Base-by-base conservation (phyloP, 2,888 invertebrate species). In the Notocelia uddmanniana region DNA sequence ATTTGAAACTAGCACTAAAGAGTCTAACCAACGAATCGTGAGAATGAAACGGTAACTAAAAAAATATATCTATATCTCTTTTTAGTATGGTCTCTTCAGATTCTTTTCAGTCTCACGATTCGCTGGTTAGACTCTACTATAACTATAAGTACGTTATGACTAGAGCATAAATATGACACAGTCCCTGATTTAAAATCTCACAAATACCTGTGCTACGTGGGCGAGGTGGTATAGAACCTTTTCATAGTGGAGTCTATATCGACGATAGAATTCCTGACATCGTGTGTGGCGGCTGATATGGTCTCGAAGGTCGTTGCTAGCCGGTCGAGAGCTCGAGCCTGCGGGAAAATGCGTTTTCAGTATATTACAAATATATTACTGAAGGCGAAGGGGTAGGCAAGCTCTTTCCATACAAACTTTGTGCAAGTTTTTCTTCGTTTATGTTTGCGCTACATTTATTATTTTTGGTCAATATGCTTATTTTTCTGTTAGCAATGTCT, bases 171-270 rank as follows among this genome's bases (percentile, higher is more conserved):
- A 54, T 69, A 63, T 57, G 63, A 57, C 63, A 60, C 50, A 37
- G 34, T 58, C 41, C 50, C 37, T 21, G 21, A 23, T 31, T 18
- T 13, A 13, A 13, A 63, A 37, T 66, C 74, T 81, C 81, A 85
- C 73, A 81, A 68, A 52, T 81, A 85, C 76, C 80, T 81, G 75
- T 86, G 88, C 85, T 91, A 92, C 64, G 91, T 88, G 50, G 90
- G 86, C 50, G 91, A 82, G 0, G 88, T 85, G 10, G 81, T 81
- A 74, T 92, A 93, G 74, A 85, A 87, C 9, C 92, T 79, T 69
- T 93, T 93, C 85, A 93, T 87, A 1, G 90, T 89, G 0, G 82
- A 74, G 74, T 93, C 93, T 66, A 93, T 93, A 59, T 91, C 92
- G 11, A 88, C 85, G 1, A 93, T 79, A 0, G 93, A 90, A 74